Conservation (phyloP, 1,140 invertebrate genomes). For the Bombus terrestris region DNA sequence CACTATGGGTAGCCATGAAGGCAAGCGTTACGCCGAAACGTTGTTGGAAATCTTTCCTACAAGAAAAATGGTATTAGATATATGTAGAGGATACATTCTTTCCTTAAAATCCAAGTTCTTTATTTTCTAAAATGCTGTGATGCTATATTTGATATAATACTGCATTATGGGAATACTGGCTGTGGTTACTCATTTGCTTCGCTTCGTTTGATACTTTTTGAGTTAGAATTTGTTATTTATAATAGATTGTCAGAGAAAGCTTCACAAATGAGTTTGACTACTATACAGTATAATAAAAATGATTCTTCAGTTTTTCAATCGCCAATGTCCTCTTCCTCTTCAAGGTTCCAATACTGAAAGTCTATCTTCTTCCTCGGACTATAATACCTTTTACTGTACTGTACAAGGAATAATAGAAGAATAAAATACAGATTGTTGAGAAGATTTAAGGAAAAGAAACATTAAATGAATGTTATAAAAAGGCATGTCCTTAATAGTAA, state of each 20-base stretch:
- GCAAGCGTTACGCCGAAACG: slow-evolving; percentile 92
- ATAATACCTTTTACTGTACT: slow-evolving; percentile 13
- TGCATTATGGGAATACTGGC: background rate
- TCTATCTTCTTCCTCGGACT: slow-evolving; percentile 24
- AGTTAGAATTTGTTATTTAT: background rate
- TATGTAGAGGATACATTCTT: background rate
- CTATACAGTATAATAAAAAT: background rate
- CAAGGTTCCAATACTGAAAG: slow-evolving; percentile 33
- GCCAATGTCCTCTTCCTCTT: slow-evolving; percentile 36
- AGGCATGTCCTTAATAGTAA: background rate
- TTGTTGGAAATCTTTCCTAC: slow-evolving; percentile 90
- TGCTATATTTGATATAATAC: slow-evolving; percentile 1
- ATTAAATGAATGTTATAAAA: background rate
- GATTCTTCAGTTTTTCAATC: slow-evolving; percentile 24
- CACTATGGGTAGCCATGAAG: slow-evolving; percentile 94
- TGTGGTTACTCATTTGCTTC: background rate
- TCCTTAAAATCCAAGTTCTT: background rate
- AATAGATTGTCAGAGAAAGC: background rate
- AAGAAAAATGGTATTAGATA: slow-evolving; percentile 64
- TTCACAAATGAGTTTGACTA: background rate
- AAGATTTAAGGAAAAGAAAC: background rate
- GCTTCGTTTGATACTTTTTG: background rate
- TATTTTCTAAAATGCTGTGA: background rate
- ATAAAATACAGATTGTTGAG: background rate
- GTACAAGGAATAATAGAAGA: slow-evolving; percentile 23